phyloP scores from a whole-genome alignment of 1,140 invertebrate species.

The Drosophila setifemur region DNA sequence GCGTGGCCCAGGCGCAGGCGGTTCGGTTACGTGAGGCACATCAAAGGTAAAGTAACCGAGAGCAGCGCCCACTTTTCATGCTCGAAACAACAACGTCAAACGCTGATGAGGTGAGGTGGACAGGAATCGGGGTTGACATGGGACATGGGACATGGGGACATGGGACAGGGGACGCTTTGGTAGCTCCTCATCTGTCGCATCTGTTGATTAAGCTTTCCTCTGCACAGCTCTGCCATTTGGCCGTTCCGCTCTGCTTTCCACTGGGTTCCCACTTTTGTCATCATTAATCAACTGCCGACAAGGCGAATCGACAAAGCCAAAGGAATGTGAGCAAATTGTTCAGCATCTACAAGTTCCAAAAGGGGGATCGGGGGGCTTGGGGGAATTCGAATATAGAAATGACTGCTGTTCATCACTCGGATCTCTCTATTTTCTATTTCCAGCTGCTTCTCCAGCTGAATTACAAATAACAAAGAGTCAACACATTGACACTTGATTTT shows the following conservation, averaged over 20 bases:
- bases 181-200: constrained; percentile 36
- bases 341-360: constrained; percentile 6
- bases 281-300: constrained; percentile 73
- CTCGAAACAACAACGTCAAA: constrained; percentile 46
- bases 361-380: background rate
- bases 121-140: constrained; percentile 34
- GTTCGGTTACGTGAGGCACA: constrained; percentile 61
- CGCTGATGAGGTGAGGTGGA: constrained; percentile 48
- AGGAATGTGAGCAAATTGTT: constrained; percentile 63
- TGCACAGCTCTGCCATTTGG: too few relatives aligned
- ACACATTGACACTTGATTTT: constrained; percentile 73
- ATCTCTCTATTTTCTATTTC: constrained; percentile 40
- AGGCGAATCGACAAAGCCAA: constrained; percentile 66
- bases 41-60: constrained; percentile 71
- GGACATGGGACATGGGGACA: constrained; percentile 28
- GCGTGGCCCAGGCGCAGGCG: background rate
- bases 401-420: constrained; percentile 40
- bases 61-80: constrained; percentile 54
- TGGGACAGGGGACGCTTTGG: constrained; percentile 13
- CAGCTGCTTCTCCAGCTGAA: constrained; percentile 1
- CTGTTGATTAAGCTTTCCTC: constrained; percentile 66
- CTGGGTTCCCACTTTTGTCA: constrained; percentile 61
- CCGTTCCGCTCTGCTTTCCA: constrained; percentile 23
- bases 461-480: constrained; percentile 66
- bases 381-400: constrained; percentile 10